Percentiles rank a stretch among this genome's conserved stretches.
Evolutionary conservation across 2,888 invertebrate species (phyloP).

Genomic region (Polyommatus iphigenia): DNA sequence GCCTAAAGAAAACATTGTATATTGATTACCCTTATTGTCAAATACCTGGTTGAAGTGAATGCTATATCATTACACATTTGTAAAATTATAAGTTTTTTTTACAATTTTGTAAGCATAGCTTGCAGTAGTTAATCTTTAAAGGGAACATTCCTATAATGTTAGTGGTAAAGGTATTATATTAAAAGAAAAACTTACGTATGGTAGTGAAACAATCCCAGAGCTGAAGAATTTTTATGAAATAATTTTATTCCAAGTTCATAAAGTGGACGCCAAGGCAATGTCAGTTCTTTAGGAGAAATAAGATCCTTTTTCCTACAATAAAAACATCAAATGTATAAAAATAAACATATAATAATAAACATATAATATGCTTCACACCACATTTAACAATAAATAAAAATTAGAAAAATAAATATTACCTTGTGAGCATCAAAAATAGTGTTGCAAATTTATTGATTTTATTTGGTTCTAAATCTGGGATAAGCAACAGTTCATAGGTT

Average conservation of each 20-base stretch:
- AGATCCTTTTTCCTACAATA: slow-evolving; percentile 85
- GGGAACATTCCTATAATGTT: neutral
- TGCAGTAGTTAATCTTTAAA: neutral
- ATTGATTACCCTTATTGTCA: slow-evolving; percentile 9
- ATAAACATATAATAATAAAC: neutral
- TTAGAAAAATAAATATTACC: slow-evolving; percentile 79
- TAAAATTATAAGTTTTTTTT: neutral
- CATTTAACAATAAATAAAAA: neutral
- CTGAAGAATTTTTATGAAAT: slow-evolving; percentile 77
- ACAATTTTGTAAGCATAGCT: neutral
- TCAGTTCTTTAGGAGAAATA: slow-evolving; percentile 88
- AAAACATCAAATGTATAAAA: slow-evolving; percentile 39
- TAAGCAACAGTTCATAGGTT: slow-evolving; percentile 86
- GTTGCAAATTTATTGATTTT: slow-evolving; percentile 86
- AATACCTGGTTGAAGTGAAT: neutral
- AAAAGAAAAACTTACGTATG: slow-evolving; percentile 65
- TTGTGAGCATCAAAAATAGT: slow-evolving; percentile 84
- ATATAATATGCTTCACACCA: too few species aligned
- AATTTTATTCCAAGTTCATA: slow-evolving; percentile 84
- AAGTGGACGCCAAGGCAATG: slow-evolving; percentile 92
- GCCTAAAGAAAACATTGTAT: slow-evolving; percentile 59
- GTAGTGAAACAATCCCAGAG: slow-evolving; percentile 81
- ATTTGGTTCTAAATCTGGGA: slow-evolving; percentile 88
- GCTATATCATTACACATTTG: neutral
- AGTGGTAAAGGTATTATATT: neutral